Evolutionary conservation across 2,888 invertebrate species (phyloP).

Genomic region (Eupithecia dodoneata): DNA sequence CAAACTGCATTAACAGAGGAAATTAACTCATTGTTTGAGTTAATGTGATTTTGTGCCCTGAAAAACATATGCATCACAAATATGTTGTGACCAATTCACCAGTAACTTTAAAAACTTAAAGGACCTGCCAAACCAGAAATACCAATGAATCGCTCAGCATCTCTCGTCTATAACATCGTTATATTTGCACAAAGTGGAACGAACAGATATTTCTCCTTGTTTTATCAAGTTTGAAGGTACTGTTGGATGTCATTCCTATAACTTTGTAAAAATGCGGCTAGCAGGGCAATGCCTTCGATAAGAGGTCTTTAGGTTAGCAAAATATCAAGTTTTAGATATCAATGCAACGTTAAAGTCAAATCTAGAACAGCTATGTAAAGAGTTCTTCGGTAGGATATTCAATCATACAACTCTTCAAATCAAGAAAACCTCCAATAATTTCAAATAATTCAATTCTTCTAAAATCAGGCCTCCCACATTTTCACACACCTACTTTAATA

Average conservation of each 20-base stretch:
- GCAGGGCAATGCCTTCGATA: constrained; percentile 15
- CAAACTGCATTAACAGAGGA: neutral
- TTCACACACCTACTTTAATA: neutral
- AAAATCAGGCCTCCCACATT: neutral
- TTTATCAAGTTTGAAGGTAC: constrained; percentile 1
- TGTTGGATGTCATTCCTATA: constrained; percentile 21
- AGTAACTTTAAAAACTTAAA: neutral
- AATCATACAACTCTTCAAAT: neutral
- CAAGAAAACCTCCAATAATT: neutral
- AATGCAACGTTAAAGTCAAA: neutral
- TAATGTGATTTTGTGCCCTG: neutral
- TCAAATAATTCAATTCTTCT: too few species aligned
- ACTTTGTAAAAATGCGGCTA: constrained; percentile 22
- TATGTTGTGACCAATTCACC: neutral
- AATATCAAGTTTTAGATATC: constrained; percentile 3
- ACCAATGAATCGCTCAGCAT: neutral
- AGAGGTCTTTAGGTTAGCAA: constrained; percentile 14
- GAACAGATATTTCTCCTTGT: constrained; percentile 10
- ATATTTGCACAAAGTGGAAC: constrained; percentile 13
- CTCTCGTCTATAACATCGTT: constrained; percentile 10
- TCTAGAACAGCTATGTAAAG: neutral
- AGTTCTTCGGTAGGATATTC: neutral
- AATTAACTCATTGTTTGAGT: neutral
- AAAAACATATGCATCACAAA: neutral
- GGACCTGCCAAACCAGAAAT: neutral